These are phyloP conservation scores for Uromys caudimaculatus DNA, from an alignment of 2,797 vertebrate species.

Conservation along the genomic window DNA sequence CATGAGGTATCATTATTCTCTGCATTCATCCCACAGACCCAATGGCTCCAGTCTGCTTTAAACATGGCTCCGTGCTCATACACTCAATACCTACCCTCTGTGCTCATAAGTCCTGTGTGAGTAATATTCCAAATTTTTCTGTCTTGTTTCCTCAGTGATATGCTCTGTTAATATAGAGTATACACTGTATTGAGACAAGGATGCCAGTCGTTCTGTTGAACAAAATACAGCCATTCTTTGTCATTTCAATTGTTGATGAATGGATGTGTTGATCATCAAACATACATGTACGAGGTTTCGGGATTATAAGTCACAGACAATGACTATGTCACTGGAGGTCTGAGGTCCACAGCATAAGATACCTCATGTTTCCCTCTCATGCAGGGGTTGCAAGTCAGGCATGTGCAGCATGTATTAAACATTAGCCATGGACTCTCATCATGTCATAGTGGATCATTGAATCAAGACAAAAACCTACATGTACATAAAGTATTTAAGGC, in stretches of 20 bases:
- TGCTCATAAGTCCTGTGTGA: neutral
- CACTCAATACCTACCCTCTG: too few species aligned
- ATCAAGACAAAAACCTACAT: neutral
- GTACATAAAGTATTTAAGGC: neutral
- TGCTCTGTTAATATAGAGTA: neutral
- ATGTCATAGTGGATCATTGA: neutral
- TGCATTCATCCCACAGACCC: neutral
- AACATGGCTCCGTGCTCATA: rapidly evolving
- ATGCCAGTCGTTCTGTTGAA: neutral
- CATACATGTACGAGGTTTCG: neutral
- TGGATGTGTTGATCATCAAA: neutral
- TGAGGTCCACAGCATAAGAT: neutral
- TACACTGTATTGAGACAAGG: neutral
- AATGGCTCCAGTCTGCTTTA: neutral
- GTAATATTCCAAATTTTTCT: neutral
- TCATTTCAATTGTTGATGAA: neutral
- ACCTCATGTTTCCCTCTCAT: too few species aligned
- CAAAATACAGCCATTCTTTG: neutral
- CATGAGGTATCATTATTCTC: neutral
- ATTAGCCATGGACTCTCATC: neutral
- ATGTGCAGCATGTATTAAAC: neutral
- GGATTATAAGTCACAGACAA: neutral
- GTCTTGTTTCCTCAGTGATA: neutral
- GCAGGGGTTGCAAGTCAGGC: neutral
- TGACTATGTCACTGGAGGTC: neutral